These are phyloP conservation scores for Brachionus rotundiformis DNA, from an alignment of 1,140 invertebrate genomes.

Conservation along the genomic window DNA sequence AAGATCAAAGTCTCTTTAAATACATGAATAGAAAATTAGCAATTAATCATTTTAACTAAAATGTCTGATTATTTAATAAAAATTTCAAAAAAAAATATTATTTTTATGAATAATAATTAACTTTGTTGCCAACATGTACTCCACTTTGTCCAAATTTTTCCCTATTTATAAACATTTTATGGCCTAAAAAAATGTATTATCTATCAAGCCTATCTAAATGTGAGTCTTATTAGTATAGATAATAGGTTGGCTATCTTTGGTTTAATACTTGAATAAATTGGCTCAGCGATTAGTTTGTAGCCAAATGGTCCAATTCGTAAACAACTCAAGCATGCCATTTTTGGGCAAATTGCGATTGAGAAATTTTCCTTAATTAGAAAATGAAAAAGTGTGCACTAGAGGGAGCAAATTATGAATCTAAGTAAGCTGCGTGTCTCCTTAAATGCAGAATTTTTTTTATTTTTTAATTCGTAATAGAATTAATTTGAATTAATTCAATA, in stretches of 20 bases:
- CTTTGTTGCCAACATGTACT: neutral
- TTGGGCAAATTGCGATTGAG: neutral
- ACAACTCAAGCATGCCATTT: neutral
- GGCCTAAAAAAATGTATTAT: conserved; percentile 4
- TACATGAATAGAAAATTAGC: neutral
- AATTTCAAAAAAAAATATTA: neutral
- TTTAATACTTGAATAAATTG: neutral
- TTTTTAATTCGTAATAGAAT: neutral
- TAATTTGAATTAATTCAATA: conserved; percentile 6
- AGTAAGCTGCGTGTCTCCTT: neutral
- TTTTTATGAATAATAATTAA: neutral
- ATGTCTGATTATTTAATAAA: neutral
- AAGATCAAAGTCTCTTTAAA: conserved; percentile 6
- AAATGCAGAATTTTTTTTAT: neutral
- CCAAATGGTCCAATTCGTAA: neutral
- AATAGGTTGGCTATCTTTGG: neutral
- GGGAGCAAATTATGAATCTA: neutral
- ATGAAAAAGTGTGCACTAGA: neutral
- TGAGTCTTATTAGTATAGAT: neutral
- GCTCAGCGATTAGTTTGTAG: neutral
- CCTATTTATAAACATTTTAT: neutral
- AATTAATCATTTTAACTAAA: neutral
- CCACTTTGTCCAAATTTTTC: neutral
- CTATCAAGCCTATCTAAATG: neutral
- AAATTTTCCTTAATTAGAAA: neutral